Base-by-base conservation (phyloP, 2,888 invertebrate species). In the Quadriops clusia region DNA sequence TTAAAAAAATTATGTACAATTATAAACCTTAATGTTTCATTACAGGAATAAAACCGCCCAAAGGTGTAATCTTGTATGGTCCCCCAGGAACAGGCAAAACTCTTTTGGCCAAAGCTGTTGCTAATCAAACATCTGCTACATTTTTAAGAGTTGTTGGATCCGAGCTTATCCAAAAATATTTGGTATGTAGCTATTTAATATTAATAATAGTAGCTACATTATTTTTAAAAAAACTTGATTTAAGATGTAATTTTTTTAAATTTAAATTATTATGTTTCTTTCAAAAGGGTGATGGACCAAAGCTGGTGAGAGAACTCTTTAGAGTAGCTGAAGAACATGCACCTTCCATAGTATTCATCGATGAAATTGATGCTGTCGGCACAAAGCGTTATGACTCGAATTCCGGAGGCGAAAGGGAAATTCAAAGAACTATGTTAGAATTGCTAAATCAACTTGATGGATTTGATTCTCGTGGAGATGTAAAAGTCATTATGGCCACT, bases 301-400 rank as follows among this genome's bases (percentile, higher is more conserved):
- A 98, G 64, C 67, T 99, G 37, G 98, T 98, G 2, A 71, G 98
- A 32, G 98, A 98, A 57, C 63, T 99, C 36, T 99, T 98, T 64
- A 71, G 97, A 47, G 97, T 98, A n/a, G 98, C 98, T 1, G 97
- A 98, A 57, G 97, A 98, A 56, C 94, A 98, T 66, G 95, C 98
- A 1, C 98, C 98, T 0, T 95, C 97, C 2, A 98, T 98, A 61
- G 95, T 98, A 7, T 98, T 98, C 56, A 98, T 98, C 49, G 98
- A 98, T 70, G 98, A 98, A 73, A 98, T 98, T 50, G 98, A 98
- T 70, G 97, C 97, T 15, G 90, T 97, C 8, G 97, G 97, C 34
- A 97, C 95, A 4, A 98, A 97, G 65, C 77, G 94, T 58, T 98
- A 97, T 58, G 98, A 98, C 55, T 97, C 97, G 1, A 98, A 98